A percentile compares a stretch with the other conserved stretches of the same genome.
phyloP scores from a whole-genome alignment of 2,113 vertebrate genomes.

The Genyomyrus donnyi region DNA sequence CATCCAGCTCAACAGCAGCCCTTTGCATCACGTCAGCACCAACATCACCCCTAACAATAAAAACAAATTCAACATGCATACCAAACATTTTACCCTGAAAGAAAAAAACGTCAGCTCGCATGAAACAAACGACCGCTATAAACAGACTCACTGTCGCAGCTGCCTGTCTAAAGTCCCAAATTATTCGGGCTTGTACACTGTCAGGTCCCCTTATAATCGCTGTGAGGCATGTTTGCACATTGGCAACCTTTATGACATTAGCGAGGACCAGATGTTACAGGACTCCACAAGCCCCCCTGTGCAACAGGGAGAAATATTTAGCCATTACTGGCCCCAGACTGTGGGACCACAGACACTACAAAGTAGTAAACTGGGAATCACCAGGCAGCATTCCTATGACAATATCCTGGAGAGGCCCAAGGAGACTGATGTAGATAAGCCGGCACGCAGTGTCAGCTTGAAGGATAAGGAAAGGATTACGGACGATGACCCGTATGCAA shows the following conservation, averaged over 20 bases:
- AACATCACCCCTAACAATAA: constrained; percentile 64
- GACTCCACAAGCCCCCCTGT: constrained; percentile 52
- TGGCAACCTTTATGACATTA: constrained; percentile 91
- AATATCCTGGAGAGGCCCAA: constrained; percentile 77
- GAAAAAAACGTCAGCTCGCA: constrained; percentile 84
- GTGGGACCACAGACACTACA: constrained; percentile 61
- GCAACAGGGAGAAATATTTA: constrained; percentile 73
- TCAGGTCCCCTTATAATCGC: constrained; percentile 80
- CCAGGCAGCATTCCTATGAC: constrained; percentile 88
- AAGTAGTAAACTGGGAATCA: constrained; percentile 71
- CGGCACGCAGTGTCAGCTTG: constrained; percentile 79
- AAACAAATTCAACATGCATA: constrained; percentile 48
- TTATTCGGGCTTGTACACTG: constrained; percentile 78
- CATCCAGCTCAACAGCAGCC: constrained; percentile 70
- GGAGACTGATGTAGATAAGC: constrained; percentile 60
- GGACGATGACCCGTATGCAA: constrained; percentile 82
- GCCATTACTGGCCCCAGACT: constrained; percentile 70
- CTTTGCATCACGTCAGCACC: constrained; percentile 68
- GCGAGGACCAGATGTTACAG: constrained; percentile 89
- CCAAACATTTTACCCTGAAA: constrained; percentile 71
- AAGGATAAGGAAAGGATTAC: constrained; percentile 77
- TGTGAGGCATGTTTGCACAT: constrained; percentile 84
- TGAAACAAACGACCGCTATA: constrained; percentile 60
- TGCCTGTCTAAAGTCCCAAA: constrained; percentile 84
- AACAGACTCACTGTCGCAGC: constrained; percentile 82